Evolutionary conservation across 2,113 vertebrate species (phyloP), one percentile per base, ranked within the genome.

Genomic region (Turdus rufiventris): DNA sequence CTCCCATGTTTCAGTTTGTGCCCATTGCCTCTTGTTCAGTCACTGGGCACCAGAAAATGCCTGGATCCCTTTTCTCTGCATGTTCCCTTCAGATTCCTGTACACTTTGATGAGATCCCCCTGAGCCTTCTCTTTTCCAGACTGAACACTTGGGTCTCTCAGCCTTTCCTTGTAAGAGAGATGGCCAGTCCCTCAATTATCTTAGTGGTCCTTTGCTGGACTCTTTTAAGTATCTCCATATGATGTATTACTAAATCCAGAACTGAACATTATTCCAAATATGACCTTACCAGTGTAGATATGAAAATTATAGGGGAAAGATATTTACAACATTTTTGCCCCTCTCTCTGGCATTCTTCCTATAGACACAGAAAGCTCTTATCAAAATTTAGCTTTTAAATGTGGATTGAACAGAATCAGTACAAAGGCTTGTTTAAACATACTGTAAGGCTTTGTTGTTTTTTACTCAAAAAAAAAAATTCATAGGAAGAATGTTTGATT

Each of bases 1-100:
- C 18, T 56, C 20, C n/a, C 0, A 0, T 18, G 19, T 93, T 95
- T 91, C 61, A 78, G 62, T 88, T 81, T 93, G 33, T 94, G 77
- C 88, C 82, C 29, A 34, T 62, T 94, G 77, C 81, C 78, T 94
- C 91, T 94, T 89, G 65, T 91, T 61, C 81, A 93, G 85, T 93
- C 74, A 89, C 40, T 61, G 20, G 56, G 26, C 51, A 72, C 21
- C 8, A 11, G 48, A 43, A 65, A 83, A 43, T 14, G 11, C 56
- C 43, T 65, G 33, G 29, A 33, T 60, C 29, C 45, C 21, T 29
- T 43, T 62, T 31, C n/a, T 53, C 36, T 48, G 29, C 14, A 61
- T 36, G 4, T 9, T 87, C 36, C 60, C 40, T 61, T 65, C 50
- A 70, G 78, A 74, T 12, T 70, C 71, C 38, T 74, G 45, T 50